Base-by-base conservation (phyloP, 2,797 vertebrate species). In the Lacerta viridis region DNA sequence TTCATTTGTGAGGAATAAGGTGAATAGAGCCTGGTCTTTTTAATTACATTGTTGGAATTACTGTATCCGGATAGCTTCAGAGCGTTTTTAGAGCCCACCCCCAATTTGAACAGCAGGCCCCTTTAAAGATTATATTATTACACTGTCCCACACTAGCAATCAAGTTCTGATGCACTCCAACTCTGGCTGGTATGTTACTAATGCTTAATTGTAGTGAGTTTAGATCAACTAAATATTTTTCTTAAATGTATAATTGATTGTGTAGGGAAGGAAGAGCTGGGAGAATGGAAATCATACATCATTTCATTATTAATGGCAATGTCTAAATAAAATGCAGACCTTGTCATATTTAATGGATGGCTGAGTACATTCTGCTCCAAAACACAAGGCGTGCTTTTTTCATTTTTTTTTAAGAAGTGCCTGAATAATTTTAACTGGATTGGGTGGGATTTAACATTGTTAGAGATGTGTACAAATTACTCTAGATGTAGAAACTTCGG, bases 251-350 rank as follows among this genome's bases (percentile, higher is more conserved):
- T 97, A 97, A 97, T 97, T 97, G 96, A 97, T 97, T 97, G 95
- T 94, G 88, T 91, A 93, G 94, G 95, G 95, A 95, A 96, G 94
- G 95, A 96, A 95, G 96, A 96, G 94, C 93, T 92, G 93, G 94
- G 94, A 94, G 94, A 96, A 96, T 96, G 95, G 95, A 96, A 96
- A 96, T 96, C 96, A 95, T 97, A 97, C 97, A 98, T 98, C 98
- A 98, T 98, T 98, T 98, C 97, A 98, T 98, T 99, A 99, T 99
- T 99, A 98, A 99, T 99, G 97, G 97, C 98, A 96, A 94, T 95
- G 98, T 98, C 98, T 97, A 98, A 98, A 98, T 98, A 98, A 98
- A 98, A 98, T 97, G 97, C 97, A 98, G 98, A 98, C 97, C 98
- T 98, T 98, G 98, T 99, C 98, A 97, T 97, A 98, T 98, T 97